Conservation (phyloP, 2,797 vertebrate species). For the Paratrypauchen microcephalus region DNA sequence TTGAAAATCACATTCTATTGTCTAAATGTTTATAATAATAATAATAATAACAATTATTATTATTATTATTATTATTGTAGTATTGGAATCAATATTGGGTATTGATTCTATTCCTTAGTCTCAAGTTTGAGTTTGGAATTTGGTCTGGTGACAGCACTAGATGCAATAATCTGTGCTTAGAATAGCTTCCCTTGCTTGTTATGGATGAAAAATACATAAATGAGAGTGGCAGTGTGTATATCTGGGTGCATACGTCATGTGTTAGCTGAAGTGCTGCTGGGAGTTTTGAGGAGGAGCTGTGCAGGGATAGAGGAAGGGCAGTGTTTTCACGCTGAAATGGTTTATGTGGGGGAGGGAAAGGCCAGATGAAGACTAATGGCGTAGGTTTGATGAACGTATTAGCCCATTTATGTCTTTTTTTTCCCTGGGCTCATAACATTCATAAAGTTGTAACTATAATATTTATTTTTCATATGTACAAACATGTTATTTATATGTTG, state of each 20-base stretch:
- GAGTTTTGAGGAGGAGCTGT: conserved; percentile 25
- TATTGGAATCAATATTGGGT: too few species aligned
- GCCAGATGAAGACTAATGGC: conserved; percentile 35
- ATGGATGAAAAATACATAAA: conserved; percentile 2
- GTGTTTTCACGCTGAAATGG: conserved; percentile 34
- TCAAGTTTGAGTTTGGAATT: too few species aligned
- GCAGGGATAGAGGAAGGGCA: conserved; percentile 9
- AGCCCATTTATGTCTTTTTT: background rate
- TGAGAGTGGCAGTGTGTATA: background rate
- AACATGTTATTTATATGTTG: too few species aligned
- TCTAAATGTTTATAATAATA: too few species aligned
- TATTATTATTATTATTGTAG: too few species aligned
- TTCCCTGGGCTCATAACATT: background rate
- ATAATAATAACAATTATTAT: too few species aligned
- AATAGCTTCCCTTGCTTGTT: conserved; percentile 4
- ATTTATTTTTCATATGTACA: background rate
- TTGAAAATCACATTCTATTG: too few species aligned
- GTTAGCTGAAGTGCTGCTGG: background rate
- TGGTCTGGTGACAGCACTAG: too few species aligned
- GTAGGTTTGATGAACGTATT: conserved; percentile 7
- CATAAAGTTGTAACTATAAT: background rate
- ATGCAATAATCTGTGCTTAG: too few species aligned
- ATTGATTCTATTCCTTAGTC: too few species aligned
- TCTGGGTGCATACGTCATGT: background rate
- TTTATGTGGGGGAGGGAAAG: conserved; percentile 37